Evolutionary conservation across 2,113 vertebrate genomes (phyloP).

Genomic region (Gymnarchus niloticus): DNA sequence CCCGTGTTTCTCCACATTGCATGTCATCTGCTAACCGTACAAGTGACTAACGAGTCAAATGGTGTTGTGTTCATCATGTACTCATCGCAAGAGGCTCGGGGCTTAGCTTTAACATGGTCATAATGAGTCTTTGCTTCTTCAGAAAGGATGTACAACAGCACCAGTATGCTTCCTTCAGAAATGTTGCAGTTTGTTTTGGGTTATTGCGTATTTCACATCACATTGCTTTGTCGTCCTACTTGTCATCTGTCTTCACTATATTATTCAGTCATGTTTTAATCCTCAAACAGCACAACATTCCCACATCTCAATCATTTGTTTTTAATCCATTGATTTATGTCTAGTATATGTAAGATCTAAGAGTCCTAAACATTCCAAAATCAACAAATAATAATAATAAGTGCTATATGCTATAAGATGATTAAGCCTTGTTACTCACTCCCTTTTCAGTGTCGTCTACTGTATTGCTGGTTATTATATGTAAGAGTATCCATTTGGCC

Average conservation of each 20-base stretch:
- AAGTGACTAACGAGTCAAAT: conserved; percentile 24
- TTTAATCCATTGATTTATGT: too few relatives aligned
- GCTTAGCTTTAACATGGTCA: background rate
- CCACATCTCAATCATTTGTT: too few relatives aligned
- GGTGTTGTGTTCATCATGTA: background rate
- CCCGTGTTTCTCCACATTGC: too few relatives aligned
- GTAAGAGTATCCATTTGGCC: background rate
- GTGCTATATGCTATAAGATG: background rate
- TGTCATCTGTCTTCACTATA: background rate
- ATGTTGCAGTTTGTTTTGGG: background rate
- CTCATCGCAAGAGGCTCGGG: background rate
- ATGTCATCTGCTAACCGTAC: conserved; percentile 34
- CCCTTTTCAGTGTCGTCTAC: background rate
- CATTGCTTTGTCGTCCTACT: background rate
- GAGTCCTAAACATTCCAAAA: background rate
- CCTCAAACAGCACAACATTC: background rate
- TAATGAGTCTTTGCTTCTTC: background rate
- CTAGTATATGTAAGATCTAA: too few relatives aligned
- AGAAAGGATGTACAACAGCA: background rate
- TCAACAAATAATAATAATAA: background rate
- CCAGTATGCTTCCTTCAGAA: background rate
- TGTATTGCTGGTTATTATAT: background rate
- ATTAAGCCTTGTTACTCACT: background rate
- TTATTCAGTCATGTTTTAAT: background rate
- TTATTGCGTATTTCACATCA: background rate